Evolutionary conservation across 2,797 vertebrate genomes (phyloP).

Genomic region (Danio kyathit): DNA sequence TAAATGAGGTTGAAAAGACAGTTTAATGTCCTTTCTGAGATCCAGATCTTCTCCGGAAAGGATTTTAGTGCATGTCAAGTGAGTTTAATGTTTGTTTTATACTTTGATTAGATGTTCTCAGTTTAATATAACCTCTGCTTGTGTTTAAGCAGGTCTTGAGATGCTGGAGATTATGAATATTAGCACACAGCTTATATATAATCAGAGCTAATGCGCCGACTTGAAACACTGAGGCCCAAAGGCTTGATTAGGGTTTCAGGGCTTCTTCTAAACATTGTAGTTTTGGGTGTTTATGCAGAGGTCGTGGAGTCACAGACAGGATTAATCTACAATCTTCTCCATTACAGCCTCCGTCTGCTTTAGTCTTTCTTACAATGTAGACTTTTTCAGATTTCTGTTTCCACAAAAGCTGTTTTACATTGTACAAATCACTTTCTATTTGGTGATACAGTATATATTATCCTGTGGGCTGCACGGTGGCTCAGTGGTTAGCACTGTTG

Average conservation of each 20-base stretch:
- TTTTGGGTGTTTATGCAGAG: slow-evolving; percentile 11
- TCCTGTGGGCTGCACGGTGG: too few relatives aligned
- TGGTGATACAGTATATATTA: too few relatives aligned
- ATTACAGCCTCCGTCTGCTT: neutral
- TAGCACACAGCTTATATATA: slow-evolving; percentile 8
- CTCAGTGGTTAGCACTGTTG: too few relatives aligned
- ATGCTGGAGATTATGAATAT: slow-evolving; percentile 13
- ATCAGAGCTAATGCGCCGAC: slow-evolving; percentile 59
- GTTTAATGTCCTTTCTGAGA: neutral
- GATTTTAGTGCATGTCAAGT: neutral
- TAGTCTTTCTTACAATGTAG: neutral
- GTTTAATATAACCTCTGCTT: neutral
- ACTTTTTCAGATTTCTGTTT: neutral
- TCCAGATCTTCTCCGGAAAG: neutral
- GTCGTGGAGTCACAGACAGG: neutral
- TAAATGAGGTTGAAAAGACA: neutral
- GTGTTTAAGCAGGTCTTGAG: neutral
- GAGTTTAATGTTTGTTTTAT: slow-evolving; percentile 1
- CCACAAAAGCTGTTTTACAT: neutral
- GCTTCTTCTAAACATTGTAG: slow-evolving; percentile 23
- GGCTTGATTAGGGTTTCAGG: slow-evolving; percentile 43
- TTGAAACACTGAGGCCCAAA: slow-evolving; percentile 55
- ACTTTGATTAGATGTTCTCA: neutral
- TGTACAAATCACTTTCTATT: neutral
- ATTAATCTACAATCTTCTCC: neutral